Evolutionary conservation across 2,888 invertebrate species (phyloP), one percentile per base, ranked within the genome.

Genomic region (Steromphala cineraria): DNA sequence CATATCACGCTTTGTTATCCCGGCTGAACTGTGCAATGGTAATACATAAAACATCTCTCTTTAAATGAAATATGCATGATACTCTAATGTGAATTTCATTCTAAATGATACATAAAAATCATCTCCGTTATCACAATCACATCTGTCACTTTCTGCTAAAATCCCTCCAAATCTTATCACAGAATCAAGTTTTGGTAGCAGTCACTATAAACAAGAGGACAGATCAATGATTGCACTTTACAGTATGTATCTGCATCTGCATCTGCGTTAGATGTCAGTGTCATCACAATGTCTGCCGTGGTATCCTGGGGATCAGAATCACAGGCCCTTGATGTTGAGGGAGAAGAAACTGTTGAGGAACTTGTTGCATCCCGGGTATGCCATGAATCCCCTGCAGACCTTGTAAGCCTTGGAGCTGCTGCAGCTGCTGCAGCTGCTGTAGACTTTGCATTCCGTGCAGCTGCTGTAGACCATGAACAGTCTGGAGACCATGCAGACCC

Each of bases 261-360:
- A 31, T 36, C 71, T 71, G 31, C 24, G 36, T 15, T 36, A 71
- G 2, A 19, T 17, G 71, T 17, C 71, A 36, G 19, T 53, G 21
- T 75, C 36, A 75, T 77, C 80, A 89, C 0, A 89, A 82, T 21
- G 86, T 86, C 71, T 87, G 89, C 31, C 90, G 82, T 13, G 89
- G 85, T 5, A 90, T 79, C 67, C 89, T 84, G 15, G 89, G 90
- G 40, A 90, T 86, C 3, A 90, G 83, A 74, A 91, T 88, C 19
- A 91, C 87, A 40, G 87, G 89, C 21, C 89, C 89, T 55, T 81
- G 84, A 4, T 82, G 84, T 52, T 83, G 84, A 21, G 79, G 83
- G 31, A 82, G 78, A 17, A 84, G 76, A 15, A 83, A 81, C 75
- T 80, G 86, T 15, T 86, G 87, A 55, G 75, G 84, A 24, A 78